Percentiles rank a stretch among this genome's conserved stretches.
phyloP scores from a whole-genome alignment of 2,888 invertebrate species.

The Pycnomerus fuliginosus region DNA sequence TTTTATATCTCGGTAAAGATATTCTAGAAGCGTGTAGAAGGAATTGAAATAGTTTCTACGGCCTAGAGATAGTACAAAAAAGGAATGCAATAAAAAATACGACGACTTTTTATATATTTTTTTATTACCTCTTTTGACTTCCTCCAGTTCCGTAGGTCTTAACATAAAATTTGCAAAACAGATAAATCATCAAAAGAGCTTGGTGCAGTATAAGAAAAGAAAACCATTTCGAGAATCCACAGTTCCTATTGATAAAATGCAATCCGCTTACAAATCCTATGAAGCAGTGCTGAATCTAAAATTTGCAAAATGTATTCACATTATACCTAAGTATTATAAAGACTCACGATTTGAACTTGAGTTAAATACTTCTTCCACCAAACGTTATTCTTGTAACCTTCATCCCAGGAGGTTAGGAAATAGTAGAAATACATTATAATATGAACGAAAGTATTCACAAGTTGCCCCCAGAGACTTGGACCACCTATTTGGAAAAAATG shows the following conservation, averaged over 20 bases:
- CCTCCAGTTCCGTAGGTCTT: slow-evolving; percentile 62
- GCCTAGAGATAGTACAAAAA: too few species aligned
- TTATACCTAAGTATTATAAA: neutral
- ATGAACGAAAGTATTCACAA: slow-evolving; percentile 5
- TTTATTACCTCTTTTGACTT: too few species aligned
- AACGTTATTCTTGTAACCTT: slow-evolving; percentile 65
- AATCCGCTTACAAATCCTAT: slow-evolving; percentile 58
- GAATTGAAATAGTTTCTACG: too few species aligned
- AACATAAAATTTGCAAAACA: slow-evolving; percentile 69
- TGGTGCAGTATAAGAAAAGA: slow-evolving; percentile 61
- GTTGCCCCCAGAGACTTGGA: neutral
- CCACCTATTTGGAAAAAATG: too few species aligned
- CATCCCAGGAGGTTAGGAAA: slow-evolving; percentile 70
- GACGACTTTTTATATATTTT: too few species aligned
- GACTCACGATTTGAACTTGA: slow-evolving; percentile 73
- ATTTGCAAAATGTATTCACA: slow-evolving; percentile 29
- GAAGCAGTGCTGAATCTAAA: slow-evolving; percentile 64
- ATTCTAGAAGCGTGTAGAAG: too few species aligned
- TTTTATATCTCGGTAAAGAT: too few species aligned
- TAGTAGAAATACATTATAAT: slow-evolving; percentile 59
- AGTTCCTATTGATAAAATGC: slow-evolving; percentile 55
- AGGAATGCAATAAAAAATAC: too few species aligned
- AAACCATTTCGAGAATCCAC: slow-evolving; percentile 60
- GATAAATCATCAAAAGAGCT: slow-evolving; percentile 63
- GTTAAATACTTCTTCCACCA: slow-evolving; percentile 89